phyloP scores from a whole-genome alignment of 2,113 vertebrate genomes.

The Piaya cayana region DNA sequence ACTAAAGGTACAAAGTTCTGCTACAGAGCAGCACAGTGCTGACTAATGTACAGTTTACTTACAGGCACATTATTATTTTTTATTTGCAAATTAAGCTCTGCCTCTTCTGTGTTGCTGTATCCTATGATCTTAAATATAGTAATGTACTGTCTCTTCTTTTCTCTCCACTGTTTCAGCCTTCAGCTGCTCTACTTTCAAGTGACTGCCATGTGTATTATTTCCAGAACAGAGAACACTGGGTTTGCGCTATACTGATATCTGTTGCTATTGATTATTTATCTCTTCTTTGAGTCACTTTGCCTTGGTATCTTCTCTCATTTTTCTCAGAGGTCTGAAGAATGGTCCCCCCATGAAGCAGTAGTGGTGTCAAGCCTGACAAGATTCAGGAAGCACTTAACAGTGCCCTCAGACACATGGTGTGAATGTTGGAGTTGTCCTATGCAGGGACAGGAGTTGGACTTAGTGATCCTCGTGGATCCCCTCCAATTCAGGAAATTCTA shows the following conservation, averaged over 20 bases:
- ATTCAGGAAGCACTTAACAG: too few species aligned
- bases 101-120: neutral
- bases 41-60: neutral
- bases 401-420: too few species aligned
- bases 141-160: neutral
- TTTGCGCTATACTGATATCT: neutral
- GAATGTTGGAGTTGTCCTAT: too few species aligned
- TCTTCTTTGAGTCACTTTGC: neutral
- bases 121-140: neutral
- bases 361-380: too few species aligned
- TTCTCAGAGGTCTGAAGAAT: neutral
- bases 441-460: too few species aligned
- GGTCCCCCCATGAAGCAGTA: too few species aligned
- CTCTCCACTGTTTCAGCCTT: neutral
- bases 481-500: too few species aligned
- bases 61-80: neutral
- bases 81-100: constrained; percentile 14
- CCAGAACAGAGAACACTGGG: neutral
- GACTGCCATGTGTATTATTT: neutral
- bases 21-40: neutral
- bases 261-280: neutral
- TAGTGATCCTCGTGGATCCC: too few species aligned
- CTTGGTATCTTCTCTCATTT: neutral
- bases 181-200: neutral
- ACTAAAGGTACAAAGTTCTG: neutral